Base-by-base conservation (phyloP, 2,113 vertebrate genomes). In the Hippocampus guttulatus region DNA sequence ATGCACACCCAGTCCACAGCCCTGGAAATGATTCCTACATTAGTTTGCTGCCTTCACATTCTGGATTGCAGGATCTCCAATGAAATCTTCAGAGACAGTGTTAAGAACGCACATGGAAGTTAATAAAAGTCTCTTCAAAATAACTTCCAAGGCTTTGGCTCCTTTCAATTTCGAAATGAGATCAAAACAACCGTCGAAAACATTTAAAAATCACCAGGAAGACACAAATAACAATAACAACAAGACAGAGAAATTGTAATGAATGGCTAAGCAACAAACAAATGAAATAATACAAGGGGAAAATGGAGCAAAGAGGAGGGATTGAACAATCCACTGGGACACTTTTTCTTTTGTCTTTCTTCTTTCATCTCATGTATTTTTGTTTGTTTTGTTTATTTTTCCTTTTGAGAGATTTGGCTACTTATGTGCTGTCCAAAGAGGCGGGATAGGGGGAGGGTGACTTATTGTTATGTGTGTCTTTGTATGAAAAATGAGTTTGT, bases 161-260 rank as follows among this genome's bases (percentile, higher is more conserved):
- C 86, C 83, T 83, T 83, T 88, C 82, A 81, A 85, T 87, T 84
- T 91, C 79, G 87, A 88, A 90, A 90, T 85, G 87, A 89, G 88
- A 92, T 93, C 91, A 92, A 93, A 92, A 89, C 78, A 33, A 80
- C 69, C 86, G 86, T 88, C 85, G 84, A 91, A 91, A 92, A 69
- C 88, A 85, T 92, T 92, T 91, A 91, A 87, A 79, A 88, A 89
- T 83, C 75, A 81, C 86, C 76, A 71, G 84, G 81, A 75, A 86
- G 77, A 86, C 75, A 78, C 75, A 85, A 30, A 89, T 75, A 87
- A 84, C 74, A 84, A 86, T 74, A 84, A 87, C 76, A 86, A 87
- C 71, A 87, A 86, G 84, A 78, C 71, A 47, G 71, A 81, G 70
- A 80, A 68, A 84, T 80, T 70, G 80, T 76, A 87, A 86, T 85